phyloP scores from a whole-genome alignment of 2,113 vertebrate species.

The Ellobius talpinus region DNA sequence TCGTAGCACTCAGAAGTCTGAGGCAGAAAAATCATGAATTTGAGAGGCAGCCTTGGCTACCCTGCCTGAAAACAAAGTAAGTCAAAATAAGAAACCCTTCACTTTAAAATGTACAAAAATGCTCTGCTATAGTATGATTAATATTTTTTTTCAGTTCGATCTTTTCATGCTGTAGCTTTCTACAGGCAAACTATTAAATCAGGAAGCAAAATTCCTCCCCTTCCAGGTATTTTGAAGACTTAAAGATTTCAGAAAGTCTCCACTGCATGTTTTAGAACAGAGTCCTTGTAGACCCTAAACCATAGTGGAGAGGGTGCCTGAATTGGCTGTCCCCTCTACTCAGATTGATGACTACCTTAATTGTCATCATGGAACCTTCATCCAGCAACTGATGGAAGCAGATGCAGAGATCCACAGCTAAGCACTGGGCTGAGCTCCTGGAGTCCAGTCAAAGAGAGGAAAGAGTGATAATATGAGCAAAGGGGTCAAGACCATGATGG shows the following conservation, averaged over 20 bases:
- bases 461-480: too few relatives aligned
- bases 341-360: too few relatives aligned
- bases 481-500: too few relatives aligned
- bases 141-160: conserved; percentile 13
- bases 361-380: too few relatives aligned
- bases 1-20: neutral
- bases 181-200: neutral
- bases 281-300: neutral
- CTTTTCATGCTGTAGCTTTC: conserved; percentile 44
- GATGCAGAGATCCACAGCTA: too few relatives aligned
- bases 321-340: too few relatives aligned
- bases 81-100: neutral
- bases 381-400: too few relatives aligned
- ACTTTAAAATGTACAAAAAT: neutral
- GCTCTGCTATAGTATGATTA: neutral
- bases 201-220: conserved; percentile 28
- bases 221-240: conserved; percentile 15
- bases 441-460: too few relatives aligned
- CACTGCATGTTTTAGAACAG: neutral
- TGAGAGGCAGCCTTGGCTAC: neutral
- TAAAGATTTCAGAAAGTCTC: neutral
- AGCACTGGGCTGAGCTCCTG: too few relatives aligned
- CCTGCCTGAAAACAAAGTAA: neutral
- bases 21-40: neutral
- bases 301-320: too few relatives aligned